These are phyloP conservation scores for Bedellia somnulentella DNA, from an alignment of 2,888 invertebrate species.

Conservation along the genomic window DNA sequence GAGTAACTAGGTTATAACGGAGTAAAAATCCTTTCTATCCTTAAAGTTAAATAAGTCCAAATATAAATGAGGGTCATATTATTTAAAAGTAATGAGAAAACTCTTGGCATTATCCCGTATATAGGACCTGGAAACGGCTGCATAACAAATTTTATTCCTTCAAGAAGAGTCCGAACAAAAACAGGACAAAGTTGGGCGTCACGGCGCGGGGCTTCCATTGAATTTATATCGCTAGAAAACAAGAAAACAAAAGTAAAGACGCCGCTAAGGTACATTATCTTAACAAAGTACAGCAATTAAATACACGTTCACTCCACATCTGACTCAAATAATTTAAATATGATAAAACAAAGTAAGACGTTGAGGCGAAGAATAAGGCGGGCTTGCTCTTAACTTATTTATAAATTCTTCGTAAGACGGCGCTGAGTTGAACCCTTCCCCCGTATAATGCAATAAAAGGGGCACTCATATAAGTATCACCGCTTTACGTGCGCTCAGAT, in stretches of 20 bases:
- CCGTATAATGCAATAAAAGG: slow-evolving; percentile 57
- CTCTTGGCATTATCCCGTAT: slow-evolving; percentile 19
- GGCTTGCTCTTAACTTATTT: slow-evolving; percentile 51
- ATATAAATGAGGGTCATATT: no score
- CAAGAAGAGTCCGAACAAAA: slow-evolving; percentile 48
- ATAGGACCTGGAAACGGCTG: slow-evolving; percentile 30
- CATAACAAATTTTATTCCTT: slow-evolving; percentile 49
- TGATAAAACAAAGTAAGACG: slow-evolving; percentile 58
- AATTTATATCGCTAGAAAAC: slow-evolving; percentile 54
- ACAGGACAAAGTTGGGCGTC: slow-evolving; percentile 52
- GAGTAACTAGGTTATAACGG: no score
- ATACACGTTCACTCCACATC: slow-evolving; percentile 57
- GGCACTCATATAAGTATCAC: slow-evolving; percentile 57
- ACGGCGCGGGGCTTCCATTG: slow-evolving; percentile 33
- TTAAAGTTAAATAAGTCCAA: no score
- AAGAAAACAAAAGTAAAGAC: slow-evolving; percentile 60
- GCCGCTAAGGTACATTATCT: slow-evolving; percentile 61
- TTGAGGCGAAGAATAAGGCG: slow-evolving; percentile 46
- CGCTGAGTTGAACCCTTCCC: slow-evolving; percentile 33
- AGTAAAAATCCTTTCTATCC: no score
- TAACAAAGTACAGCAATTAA: slow-evolving; percentile 62
- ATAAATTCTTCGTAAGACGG: slow-evolving; percentile 45
- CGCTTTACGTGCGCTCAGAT: slow-evolving; percentile 45
- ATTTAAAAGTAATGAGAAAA: no score
- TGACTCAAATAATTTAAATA: slow-evolving; percentile 62